Evolutionary conservation across 2,888 invertebrate genomes (phyloP).

Genomic region (Epinotia nisella): DNA sequence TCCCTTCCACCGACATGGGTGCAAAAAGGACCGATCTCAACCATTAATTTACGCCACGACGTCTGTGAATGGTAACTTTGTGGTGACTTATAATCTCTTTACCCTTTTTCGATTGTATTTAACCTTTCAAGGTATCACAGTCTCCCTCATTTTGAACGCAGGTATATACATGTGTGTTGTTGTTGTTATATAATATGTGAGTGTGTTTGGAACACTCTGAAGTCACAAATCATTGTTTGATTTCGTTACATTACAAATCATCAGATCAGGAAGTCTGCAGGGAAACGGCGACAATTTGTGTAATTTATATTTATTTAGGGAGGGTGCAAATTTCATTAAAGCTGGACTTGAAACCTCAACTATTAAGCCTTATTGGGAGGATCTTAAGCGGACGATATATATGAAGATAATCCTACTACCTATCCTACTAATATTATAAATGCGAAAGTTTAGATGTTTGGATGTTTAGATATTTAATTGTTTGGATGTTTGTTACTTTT

Average conservation of each 20-base stretch:
- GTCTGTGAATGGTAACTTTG: conserved; percentile 29
- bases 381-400: conserved; percentile 32
- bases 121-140: background rate
- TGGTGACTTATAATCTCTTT: conserved; percentile 21
- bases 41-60: conserved; percentile 26
- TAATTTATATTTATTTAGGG: conserved; percentile 40
- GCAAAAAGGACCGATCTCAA: conserved; percentile 24
- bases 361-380: conserved; percentile 21
- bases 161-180: background rate
- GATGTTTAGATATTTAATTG: too few relatives aligned
- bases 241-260: conserved; percentile 3
- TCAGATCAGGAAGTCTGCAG: conserved; percentile 3
- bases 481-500: too few relatives aligned
- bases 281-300: conserved; percentile 26
- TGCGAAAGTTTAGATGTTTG: too few relatives aligned
- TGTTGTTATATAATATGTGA: background rate
- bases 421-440: too few relatives aligned
- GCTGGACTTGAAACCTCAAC: conserved; percentile 46
- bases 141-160: background rate
- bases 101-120: conserved; percentile 1
- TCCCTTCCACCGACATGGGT: conserved; percentile 1
- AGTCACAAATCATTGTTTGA: background rate
- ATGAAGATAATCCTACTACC: conserved; percentile 42
- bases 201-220: background rate
- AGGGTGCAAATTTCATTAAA: conserved; percentile 65